Evolutionary conservation across 2,888 invertebrate species (phyloP), one percentile per base, ranked within the genome.

Genomic region (Leucophenga maculata): DNA sequence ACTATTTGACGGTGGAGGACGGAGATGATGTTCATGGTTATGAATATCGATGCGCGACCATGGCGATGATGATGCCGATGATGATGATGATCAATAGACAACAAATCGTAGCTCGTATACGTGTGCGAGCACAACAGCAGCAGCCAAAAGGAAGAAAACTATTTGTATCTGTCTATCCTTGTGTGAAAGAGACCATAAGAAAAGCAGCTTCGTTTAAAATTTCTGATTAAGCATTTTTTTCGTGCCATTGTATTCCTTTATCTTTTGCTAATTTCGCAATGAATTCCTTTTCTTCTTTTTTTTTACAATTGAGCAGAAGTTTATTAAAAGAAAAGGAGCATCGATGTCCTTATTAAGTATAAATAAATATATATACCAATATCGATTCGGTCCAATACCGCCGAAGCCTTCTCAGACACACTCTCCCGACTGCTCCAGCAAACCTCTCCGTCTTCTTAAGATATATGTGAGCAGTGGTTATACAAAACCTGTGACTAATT

Each of bases 171-270:
- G 39, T 39, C 6, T 39, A 1, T 39, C 9, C 8, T 39, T 39
- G 39, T 39, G 39, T 9, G 4, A 39, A 11, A 39, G 39, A 11
- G 11, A 39, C 6, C 1, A 39, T 39, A 32, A 20, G 31, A 54
- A 14, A 66, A 64, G 62, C 66, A 26, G 57, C 55, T 59, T 59
- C 67, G 50, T 67, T 67, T 67, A 67, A 67, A 67, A 55, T 64
- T 62, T 57, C 65, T 69, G 65, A 50, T 65, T 65, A 52, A 69
- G 57, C 69, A 65, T 14, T 39, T 69, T 65, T 55, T 65, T 54
- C 64, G 2, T 39, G 39, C 54, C 55, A 16, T 68, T 31, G 50
- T 44, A 31, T 68, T 59, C 31, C 44, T 44, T 57, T 55, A 57
- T 65, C 62, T 48, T 48, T 57, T 39, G 39, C 9, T 39, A 39